These are phyloP conservation scores for Rapana venosa DNA, from an alignment of 2,888 invertebrate genomes.

Conservation along the genomic window DNA sequence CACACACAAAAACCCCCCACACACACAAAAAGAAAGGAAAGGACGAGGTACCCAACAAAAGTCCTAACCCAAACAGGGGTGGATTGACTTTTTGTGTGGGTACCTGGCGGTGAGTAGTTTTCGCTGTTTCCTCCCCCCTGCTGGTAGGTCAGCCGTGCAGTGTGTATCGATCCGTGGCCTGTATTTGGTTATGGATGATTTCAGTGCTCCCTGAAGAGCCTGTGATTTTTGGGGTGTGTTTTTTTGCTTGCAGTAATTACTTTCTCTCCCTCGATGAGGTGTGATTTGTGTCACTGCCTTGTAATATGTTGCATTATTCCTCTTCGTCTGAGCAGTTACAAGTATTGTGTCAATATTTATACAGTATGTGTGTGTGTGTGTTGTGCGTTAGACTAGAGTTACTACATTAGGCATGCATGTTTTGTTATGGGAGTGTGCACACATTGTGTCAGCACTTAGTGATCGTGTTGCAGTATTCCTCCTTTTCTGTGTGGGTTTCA, in stretches of 20 bases:
- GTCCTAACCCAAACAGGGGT: neutral
- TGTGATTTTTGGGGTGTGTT: neutral
- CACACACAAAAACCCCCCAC: too few relatives aligned
- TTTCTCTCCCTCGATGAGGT: neutral
- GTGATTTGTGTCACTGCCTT: neutral
- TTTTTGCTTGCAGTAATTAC: neutral
- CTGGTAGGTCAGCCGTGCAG: neutral
- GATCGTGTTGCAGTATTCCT: too few relatives aligned
- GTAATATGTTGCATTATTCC: neutral
- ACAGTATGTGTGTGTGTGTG: too few relatives aligned
- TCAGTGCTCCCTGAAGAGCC: neutral
- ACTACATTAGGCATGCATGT: too few relatives aligned
- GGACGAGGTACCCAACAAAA: neutral
- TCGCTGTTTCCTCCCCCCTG: neutral
- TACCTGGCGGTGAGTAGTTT: conserved; percentile 5
- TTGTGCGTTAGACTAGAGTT: too few relatives aligned
- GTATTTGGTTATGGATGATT: neutral
- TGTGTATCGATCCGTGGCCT: neutral
- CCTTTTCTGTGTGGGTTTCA: too few relatives aligned
- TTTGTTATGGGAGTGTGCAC: too few relatives aligned
- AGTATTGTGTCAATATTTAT: too few relatives aligned
- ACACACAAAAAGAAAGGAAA: too few relatives aligned
- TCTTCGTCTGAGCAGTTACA: too few relatives aligned
- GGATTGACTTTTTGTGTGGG: neutral
- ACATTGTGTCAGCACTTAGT: too few relatives aligned